Evolutionary conservation across 2,888 invertebrate species (phyloP), one percentile per base, ranked within the genome.

Genomic region (Ichneumoninae sp.): DNA sequence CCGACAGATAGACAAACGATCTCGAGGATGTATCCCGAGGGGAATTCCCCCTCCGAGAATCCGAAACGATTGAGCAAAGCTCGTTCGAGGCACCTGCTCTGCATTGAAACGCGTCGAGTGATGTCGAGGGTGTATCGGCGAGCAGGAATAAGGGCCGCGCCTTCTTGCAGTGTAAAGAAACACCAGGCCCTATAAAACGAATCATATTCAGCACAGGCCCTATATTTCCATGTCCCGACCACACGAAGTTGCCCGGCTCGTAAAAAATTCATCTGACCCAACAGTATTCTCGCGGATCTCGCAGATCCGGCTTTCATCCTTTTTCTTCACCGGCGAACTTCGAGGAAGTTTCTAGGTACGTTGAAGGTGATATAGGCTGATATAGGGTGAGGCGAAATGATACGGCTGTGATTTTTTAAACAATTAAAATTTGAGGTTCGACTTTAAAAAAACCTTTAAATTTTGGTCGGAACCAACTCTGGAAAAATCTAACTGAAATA

Each of bases 211-310:
- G 4, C 19, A 26, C 47, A 3, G 16, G 1, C 60, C 57, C 82
- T 77, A 40, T 33, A 74, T 60, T 30, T 47, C 66, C 71, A 40
- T 54, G 52, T 36, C 36, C n/a, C 52, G 65, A 47, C 3, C 73
- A 81, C 77, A 77, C 69, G 57, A 52, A 65, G 50, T 75, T 52
- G 7, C 65, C 75, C 47, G 50, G 65, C 63, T 89, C 81, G 89
- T 89, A 89, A 89, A 89, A 89, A 89, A 89, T 89, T 87, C 88
- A 89, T 89, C 85, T 79, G 7, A 50, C 7, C 63, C 65, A 40
- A 19, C 65, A 65, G 65, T 50, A 44, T 52, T 26, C 50, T 22
- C 65, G 65, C 36, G 10, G 33, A 50, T 50, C 65, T 85, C 83
- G 86, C 73, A 81, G 85, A 75, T 69, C 65, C n/a, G 36, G 77